A percentile compares a stretch with the other conserved stretches of the same genome.
Conservation (phyloP, 2,113 vertebrate species). For the Mugil cephalus region DNA sequence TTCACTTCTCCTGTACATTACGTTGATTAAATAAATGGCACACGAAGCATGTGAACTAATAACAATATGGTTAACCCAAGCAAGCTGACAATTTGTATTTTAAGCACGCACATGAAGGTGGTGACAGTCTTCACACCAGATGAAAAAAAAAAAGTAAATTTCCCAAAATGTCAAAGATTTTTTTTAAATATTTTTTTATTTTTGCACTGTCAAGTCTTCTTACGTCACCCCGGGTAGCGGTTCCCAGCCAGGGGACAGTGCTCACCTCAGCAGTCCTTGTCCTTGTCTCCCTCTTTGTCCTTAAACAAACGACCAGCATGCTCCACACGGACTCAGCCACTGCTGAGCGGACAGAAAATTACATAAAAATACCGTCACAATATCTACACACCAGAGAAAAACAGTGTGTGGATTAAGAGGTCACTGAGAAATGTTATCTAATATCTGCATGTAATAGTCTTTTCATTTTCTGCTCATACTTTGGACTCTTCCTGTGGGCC, state of each 20-base stretch:
- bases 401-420: neutral
- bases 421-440: slow-evolving; percentile 1
- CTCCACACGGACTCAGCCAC: neutral
- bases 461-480: slow-evolving; percentile 23
- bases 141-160: neutral
- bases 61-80: too few relatives aligned
- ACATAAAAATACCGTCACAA: slow-evolving; percentile 2
- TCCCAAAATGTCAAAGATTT: neutral
- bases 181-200: neutral
- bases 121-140: neutral
- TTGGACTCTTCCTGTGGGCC: neutral
- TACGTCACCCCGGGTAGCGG: slow-evolving; percentile 19
- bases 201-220: slow-evolving; percentile 2
- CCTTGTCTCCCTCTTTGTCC: slow-evolving; percentile 30
- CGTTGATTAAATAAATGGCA: too few relatives aligned
- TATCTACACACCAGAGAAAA: slow-evolving; percentile 1
- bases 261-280: slow-evolving; percentile 46
- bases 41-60: too few relatives aligned
- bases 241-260: slow-evolving; percentile 44
- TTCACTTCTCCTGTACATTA: too few relatives aligned
- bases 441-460: neutral
- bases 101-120: too few relatives aligned
- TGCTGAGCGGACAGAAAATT: slow-evolving; percentile 26
- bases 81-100: too few relatives aligned
- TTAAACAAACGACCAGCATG: slow-evolving; percentile 17